Base-by-base conservation (phyloP, 2,797 vertebrate species). In the Sebastes trivittatus region DNA sequence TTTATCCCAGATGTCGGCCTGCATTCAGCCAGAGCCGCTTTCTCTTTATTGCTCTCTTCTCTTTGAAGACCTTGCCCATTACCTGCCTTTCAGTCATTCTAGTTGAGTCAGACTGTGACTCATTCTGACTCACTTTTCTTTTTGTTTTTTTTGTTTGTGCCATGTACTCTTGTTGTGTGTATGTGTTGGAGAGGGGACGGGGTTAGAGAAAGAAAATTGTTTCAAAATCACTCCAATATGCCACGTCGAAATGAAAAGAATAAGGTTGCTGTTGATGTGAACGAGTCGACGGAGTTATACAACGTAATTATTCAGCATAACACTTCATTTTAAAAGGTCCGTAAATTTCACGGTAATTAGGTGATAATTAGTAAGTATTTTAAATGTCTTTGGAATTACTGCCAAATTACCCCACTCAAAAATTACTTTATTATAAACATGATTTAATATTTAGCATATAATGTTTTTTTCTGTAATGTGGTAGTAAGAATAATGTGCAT, bases 81-180 rank as follows among this genome's bases (percentile, higher is more conserved):
- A 88, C 81, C 75, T 87, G 69, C 74, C 86, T 83, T 68, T 87
- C 63, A 83, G 52, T 84, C 5, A 74, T 87, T 87, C 83, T 72
- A 8, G 16, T 84, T 89, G 73, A 54, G 82, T 86, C 71, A 84
- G 52, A 36, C 27, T 49, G 66, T 86, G 81, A 88, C 78, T 91
- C 73, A 89, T 75, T 75, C 83, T 84, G 87, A 93, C 86, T 93
- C 75, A 82, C 38, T 60, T 75, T 64, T 74, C 56, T 73, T 64
- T 70, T 32, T 59, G 36, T 61, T 32, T 42, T 32, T 42, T 69
- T 25, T 61, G 36, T 55, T 83, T 74, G 63, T 32, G 16, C 29
- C 13, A 2, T 65, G 30, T 62, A 5, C 23, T 76, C 34, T 59
- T 54, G 62, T 52, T 59, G 36, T 62, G 49, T 69, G 29, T 56